Evolutionary conservation across 2,888 invertebrate genomes (phyloP).

Genomic region (Thecophora atra): DNA sequence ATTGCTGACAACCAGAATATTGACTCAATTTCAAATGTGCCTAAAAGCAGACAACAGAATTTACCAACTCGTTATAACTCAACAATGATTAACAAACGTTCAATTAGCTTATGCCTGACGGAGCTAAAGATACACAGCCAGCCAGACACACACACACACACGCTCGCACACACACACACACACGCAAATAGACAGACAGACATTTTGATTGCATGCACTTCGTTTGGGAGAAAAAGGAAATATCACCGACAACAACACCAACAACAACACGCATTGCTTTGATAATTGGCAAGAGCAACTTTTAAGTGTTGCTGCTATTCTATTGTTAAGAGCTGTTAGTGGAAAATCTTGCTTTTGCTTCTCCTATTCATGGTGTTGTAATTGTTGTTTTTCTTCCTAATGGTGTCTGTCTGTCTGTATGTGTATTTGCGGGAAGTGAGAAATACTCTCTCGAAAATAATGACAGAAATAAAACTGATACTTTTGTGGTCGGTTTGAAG

Average conservation of each 20-base stretch:
- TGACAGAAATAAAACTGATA: slow-evolving; percentile 15
- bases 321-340: slow-evolving; percentile 1
- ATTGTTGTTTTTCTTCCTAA: background rate
- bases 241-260: background rate
- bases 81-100: slow-evolving; percentile 8
- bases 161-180: too few species aligned
- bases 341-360: background rate
- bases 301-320: slow-evolving; percentile 3
- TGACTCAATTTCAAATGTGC: slow-evolving; percentile 4
- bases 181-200: background rate
- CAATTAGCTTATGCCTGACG: background rate
- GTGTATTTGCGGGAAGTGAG: background rate
- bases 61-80: background rate
- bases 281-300: slow-evolving; percentile 14
- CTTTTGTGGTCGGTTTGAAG: slow-evolving; percentile 16
- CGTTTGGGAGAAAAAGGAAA: background rate
- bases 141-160: background rate
- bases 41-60: slow-evolving; percentile 6
- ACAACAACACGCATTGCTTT: background rate
- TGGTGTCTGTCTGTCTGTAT: background rate
- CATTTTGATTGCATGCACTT: background rate
- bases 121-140: background rate
- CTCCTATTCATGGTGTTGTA: background rate
- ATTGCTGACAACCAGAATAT: background rate
- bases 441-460: slow-evolving; percentile 1